A percentile compares a stretch with the other conserved stretches of the same genome.
Evolutionary conservation across 2,888 invertebrate species (phyloP).

Genomic region (Polydrusus cervinus): DNA sequence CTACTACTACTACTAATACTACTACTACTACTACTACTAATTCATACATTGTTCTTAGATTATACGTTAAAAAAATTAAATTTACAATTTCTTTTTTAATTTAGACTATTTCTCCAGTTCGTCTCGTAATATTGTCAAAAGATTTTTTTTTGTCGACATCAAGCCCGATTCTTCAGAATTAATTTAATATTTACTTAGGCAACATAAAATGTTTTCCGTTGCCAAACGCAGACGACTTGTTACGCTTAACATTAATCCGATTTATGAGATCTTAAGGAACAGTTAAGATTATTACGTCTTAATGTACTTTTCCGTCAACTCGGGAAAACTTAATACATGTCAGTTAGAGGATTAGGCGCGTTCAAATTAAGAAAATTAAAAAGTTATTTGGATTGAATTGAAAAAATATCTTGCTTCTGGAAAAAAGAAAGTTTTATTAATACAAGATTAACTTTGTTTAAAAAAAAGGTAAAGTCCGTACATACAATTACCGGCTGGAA

Average conservation of each 20-base stretch:
- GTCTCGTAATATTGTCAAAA: neutral
- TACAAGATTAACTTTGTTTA: too few species aligned
- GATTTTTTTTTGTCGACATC: neutral
- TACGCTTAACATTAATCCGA: conserved; percentile 21
- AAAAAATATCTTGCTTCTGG: neutral
- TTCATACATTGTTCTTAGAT: too few species aligned
- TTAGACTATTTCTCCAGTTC: too few species aligned
- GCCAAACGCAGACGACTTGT: conserved; percentile 5
- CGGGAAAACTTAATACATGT: conserved; percentile 28
- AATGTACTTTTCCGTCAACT: conserved; percentile 21
- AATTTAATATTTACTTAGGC: neutral
- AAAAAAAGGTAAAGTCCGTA: too few species aligned
- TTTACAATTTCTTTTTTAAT: too few species aligned
- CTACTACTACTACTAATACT: too few species aligned
- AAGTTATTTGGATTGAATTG: conserved; percentile 4
- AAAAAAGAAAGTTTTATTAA: too few species aligned
- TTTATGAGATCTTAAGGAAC: conserved; percentile 20
- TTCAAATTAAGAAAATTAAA: conserved; percentile 6
- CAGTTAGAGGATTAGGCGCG: conserved; percentile 12
- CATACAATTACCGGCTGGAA: too few species aligned
- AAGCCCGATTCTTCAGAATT: conserved; percentile 1
- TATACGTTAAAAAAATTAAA: too few species aligned
- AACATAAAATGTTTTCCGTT: conserved; percentile 8
- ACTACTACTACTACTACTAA: too few species aligned
- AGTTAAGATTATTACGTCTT: conserved; percentile 31